A percentile compares a stretch with the other conserved stretches of the same genome.
Evolutionary conservation across 2,113 vertebrate genomes (phyloP).

Genomic region (Bubo scandiacus): DNA sequence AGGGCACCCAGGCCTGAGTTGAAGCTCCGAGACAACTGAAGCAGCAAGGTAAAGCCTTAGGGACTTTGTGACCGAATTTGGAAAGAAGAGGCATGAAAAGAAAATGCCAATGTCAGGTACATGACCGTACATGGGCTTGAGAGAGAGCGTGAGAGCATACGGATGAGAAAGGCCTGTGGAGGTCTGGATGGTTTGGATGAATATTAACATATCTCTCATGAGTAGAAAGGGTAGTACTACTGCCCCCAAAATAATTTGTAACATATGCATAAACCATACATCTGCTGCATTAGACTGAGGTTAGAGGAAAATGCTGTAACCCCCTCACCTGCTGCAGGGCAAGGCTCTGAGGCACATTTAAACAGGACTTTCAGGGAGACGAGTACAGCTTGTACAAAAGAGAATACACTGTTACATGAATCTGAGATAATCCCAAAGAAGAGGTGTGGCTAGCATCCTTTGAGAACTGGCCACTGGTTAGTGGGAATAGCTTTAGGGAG

Average conservation of each 20-base stretch:
- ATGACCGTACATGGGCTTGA: background rate
- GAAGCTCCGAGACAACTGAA: background rate
- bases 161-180: background rate
- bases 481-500: background rate
- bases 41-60: background rate
- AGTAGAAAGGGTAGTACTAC: background rate
- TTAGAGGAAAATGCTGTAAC: background rate
- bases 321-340: background rate
- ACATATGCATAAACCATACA: background rate
- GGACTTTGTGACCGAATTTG: background rate
- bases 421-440: background rate
- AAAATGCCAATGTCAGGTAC: background rate
- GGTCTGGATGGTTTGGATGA: background rate
- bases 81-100: background rate
- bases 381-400: fast-evolving
- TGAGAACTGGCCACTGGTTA: background rate
- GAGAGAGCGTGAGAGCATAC: background rate
- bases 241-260: background rate
- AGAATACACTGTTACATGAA: background rate
- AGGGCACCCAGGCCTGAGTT: background rate
- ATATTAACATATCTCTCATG: fast-evolving
- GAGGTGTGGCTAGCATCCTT: background rate
- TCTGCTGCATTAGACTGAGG: background rate
- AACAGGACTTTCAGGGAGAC: background rate
- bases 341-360: background rate